Evolutionary conservation across 2,113 vertebrate genomes (phyloP).

Genomic region (Gnathonemus longibarbis): DNA sequence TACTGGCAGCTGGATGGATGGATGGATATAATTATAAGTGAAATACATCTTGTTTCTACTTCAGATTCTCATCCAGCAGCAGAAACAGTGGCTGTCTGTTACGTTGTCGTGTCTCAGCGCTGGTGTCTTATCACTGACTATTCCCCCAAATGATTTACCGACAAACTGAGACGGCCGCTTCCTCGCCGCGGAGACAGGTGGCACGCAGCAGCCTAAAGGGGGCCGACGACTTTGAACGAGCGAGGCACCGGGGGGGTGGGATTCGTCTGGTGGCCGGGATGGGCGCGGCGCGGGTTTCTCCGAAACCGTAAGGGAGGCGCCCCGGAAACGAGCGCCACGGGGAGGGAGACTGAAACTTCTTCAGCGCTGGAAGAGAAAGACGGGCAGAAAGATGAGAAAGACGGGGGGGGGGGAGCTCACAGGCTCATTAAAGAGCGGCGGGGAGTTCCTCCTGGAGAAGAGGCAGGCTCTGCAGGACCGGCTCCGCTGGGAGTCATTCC

Average conservation of each 20-base stretch:
- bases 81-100: conserved; percentile 30
- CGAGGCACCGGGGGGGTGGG: conserved; percentile 38
- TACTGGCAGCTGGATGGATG: not conserved
- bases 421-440: conserved; percentile 51
- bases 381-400: not conserved
- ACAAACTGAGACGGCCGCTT: conserved; percentile 46
- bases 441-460: conserved; percentile 20
- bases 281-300: conserved; percentile 32
- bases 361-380: conserved; percentile 6
- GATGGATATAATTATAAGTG: not conserved
- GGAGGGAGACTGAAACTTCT: not conserved
- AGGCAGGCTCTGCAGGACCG: conserved; percentile 36
- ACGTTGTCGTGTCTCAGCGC: conserved; percentile 39
- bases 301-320: not conserved
- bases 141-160: conserved; percentile 48
- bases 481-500: conserved; percentile 50
- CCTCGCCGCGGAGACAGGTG: conserved; percentile 37
- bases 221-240: conserved; percentile 53
- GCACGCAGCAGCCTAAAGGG: conserved; percentile 42
- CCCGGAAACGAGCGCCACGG: not conserved
- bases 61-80: conserved; percentile 13
- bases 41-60: not conserved
- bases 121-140: conserved; percentile 36
- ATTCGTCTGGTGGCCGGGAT: conserved; percentile 44
- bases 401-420: conserved; percentile 34